These are phyloP conservation scores for Leptopterna dolabrata DNA, from an alignment of 2,888 invertebrate species.

Conservation along the genomic window DNA sequence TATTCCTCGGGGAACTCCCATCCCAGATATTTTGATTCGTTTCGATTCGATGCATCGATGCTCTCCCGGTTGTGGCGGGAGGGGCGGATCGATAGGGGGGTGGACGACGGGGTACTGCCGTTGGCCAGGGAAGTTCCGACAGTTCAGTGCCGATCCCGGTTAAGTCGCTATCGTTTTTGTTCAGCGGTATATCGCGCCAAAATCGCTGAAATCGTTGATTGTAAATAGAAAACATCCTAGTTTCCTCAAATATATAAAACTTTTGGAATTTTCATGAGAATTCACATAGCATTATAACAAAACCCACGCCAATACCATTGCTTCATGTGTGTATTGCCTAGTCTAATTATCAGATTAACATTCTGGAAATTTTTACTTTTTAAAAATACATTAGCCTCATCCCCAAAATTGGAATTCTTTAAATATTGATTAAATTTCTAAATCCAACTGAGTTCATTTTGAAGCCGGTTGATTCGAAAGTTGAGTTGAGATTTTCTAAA, in stretches of 20 bases:
- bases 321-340: neutral
- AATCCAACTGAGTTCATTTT: neutral
- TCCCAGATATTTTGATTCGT: neutral
- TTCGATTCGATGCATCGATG: neutral
- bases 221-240: neutral
- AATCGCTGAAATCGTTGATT: neutral
- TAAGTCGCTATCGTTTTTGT: neutral
- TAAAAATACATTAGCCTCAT: neutral
- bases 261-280: too few relatives aligned
- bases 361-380: neutral
- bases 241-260: neutral
- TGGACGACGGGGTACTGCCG: neutral
- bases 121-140: slow-evolving; percentile 12
- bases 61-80: neutral
- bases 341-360: neutral
- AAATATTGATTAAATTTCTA: neutral
- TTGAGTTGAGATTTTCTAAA: neutral
- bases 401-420: neutral
- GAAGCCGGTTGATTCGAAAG: neutral
- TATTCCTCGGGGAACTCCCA: neutral
- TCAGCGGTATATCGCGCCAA: neutral
- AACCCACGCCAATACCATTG: too few relatives aligned
- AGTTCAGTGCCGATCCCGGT: slow-evolving; percentile 27
- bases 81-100: neutral
- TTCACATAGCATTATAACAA: too few relatives aligned